Base-by-base conservation (phyloP, 2,797 vertebrate genomes). In the Lepidocolaptes lacrymiger region DNA sequence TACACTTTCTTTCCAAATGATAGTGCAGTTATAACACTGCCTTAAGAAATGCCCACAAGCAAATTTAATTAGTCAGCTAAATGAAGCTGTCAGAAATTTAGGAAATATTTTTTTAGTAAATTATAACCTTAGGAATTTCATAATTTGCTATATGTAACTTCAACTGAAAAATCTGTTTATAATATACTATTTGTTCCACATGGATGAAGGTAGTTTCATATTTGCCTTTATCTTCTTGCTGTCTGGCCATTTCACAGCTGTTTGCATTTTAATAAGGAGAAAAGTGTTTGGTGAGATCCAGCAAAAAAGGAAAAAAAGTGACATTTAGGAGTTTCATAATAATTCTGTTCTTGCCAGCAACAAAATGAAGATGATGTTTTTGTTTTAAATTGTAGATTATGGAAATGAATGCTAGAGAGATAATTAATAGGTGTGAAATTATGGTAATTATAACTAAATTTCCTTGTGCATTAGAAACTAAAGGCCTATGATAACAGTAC, bases 31-130 rank as follows among this genome's bases (percentile, higher is more conserved):
- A 84, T 94, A 97, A 97, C 91, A 89, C 89, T 95, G n/a, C 24
- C 52, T 95, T 69, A 95, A 71, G 96, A 96, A 97, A 97, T 96
- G 92, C 96, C 97, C 97, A 96, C 77, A 93, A 98, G 97, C 91
- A 94, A 97, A 97, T 97, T 97, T 98, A 98, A 98, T 98, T 98
- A 98, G 97, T 96, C 83, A 96, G 85, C 96, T 98, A 98, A 98
- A 97, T 98, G 96, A 97, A 97, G 98, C 80, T 97, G 95, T 97
- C 95, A 97, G 94, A 97, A 97, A 97, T 97, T 96, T 96, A 96
- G 92, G 84, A 97, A 97, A 95, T 72, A 84, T 96, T 97, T 96
- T 96, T 97, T 86, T 96, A 96, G 84, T 97, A 97, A 97, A 97
- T 98, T 97, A 96, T 96, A 96, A 93, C 97, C 96, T 69, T 95